A percentile compares a stretch with the other conserved stretches of the same genome.
These are phyloP conservation scores for Amia ocellicauda DNA, from an alignment of 2,113 vertebrate species.

Conservation along the genomic window DNA sequence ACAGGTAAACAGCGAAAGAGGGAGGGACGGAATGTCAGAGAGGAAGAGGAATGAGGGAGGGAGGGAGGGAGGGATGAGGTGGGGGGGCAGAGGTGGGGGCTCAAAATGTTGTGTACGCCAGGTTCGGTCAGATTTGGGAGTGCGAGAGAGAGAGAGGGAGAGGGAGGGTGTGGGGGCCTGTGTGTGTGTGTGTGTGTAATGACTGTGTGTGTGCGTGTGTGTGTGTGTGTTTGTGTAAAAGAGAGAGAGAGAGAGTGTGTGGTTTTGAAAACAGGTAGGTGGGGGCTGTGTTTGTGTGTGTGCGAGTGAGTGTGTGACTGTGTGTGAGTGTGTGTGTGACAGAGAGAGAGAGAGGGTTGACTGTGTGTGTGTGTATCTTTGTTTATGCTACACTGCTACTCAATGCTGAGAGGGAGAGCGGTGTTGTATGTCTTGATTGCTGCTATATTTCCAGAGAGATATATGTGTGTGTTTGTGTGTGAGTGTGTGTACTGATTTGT, in stretches of 20 bases:
- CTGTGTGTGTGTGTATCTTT: constrained; percentile 26
- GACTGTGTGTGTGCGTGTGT: constrained; percentile 7
- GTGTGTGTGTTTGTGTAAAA: too few relatives aligned
- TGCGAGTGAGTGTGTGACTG: constrained; percentile 18
- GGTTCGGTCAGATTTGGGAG: too few relatives aligned
- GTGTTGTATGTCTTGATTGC: too few relatives aligned
- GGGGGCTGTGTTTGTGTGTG: constrained; percentile 26
- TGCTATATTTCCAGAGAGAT: too few relatives aligned
- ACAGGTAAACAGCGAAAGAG: constrained; percentile 82
- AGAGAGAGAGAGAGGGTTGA: constrained; percentile 25
- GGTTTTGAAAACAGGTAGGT: constrained; percentile 14
- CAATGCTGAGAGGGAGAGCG: not conserved
- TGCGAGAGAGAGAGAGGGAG: constrained; percentile 8
- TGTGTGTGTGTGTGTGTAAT: constrained; percentile 42
- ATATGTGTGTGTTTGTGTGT: constrained; percentile 9
- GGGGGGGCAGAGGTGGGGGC: constrained; percentile 1
- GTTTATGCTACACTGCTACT: constrained; percentile 11
- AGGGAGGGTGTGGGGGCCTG: constrained; percentile 30
- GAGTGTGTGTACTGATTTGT: constrained; percentile 24
- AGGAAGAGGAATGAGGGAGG: constrained; percentile 53
- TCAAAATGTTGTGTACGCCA: too few relatives aligned
- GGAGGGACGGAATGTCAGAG: constrained; percentile 49
- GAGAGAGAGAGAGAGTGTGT: too few relatives aligned
- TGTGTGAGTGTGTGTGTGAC: constrained; percentile 26
- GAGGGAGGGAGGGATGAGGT: constrained; percentile 18